These are phyloP conservation scores for Drosophila nr. medialis DNA, from an alignment of 2,888 invertebrate species.

Conservation along the genomic window DNA sequence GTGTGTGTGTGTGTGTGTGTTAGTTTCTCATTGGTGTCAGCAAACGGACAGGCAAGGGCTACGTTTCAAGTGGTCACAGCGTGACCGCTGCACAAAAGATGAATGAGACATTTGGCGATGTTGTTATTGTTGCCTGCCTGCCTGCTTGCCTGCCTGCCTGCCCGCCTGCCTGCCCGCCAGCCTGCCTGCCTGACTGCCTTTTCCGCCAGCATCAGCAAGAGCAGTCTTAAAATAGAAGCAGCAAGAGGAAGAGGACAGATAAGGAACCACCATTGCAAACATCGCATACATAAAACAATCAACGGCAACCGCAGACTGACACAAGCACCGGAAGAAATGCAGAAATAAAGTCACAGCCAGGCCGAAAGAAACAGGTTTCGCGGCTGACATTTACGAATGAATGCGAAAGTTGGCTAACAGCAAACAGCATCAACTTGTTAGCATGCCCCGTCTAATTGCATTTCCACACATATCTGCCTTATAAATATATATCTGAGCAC, in stretches of 20 bases:
- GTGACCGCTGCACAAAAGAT: slow-evolving; percentile 70
- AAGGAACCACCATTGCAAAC: slow-evolving; percentile 42
- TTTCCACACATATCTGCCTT: neutral
- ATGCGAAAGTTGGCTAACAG: slow-evolving; percentile 30
- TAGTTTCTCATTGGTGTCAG: slow-evolving; percentile 35
- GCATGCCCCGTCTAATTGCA: neutral
- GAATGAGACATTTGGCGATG: slow-evolving; percentile 69
- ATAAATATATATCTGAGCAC: neutral
- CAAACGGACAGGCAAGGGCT: slow-evolving; percentile 37
- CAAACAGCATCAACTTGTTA: slow-evolving; percentile 1
- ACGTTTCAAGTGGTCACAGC: slow-evolving; percentile 71
- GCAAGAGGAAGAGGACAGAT: slow-evolving; percentile 3
- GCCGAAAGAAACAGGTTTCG: slow-evolving; percentile 19
- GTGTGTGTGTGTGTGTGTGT: slow-evolving; percentile 16
- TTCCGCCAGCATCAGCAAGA: slow-evolving; percentile 14
- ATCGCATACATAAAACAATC: slow-evolving; percentile 81
- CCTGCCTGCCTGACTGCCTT: slow-evolving; percentile 14
- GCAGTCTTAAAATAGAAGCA: slow-evolving; percentile 16
- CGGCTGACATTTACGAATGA: slow-evolving; percentile 38
- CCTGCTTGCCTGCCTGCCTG: no score
- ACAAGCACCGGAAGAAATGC: slow-evolving; percentile 67
- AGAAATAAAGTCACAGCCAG: slow-evolving; percentile 63
- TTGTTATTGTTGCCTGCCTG: slow-evolving; percentile 32
- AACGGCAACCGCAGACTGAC: slow-evolving; percentile 78
- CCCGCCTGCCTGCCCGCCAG: slow-evolving; percentile 2